A percentile compares a stretch with the other conserved stretches of the same genome.
Evolutionary conservation across 2,888 invertebrate species (phyloP).

Genomic region (Lasiommata megera): DNA sequence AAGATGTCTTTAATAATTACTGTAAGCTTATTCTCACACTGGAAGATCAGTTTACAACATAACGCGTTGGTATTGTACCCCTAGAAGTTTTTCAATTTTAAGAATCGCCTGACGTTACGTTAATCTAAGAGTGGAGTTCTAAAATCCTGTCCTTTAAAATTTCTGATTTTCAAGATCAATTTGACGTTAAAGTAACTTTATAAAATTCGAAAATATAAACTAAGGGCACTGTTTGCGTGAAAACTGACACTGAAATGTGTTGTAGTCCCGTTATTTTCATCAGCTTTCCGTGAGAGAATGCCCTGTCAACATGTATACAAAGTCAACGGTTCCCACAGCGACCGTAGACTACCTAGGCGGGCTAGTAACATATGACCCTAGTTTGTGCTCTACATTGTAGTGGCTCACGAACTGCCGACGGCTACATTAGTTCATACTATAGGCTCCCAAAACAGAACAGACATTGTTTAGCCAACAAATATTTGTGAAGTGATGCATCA

Average conservation of each 20-base stretch:
- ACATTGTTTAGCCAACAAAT: not conserved
- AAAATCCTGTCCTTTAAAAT: too few species aligned
- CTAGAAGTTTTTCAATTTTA: too few species aligned
- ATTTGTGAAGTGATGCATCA: not conserved
- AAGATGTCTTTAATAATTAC: not conserved
- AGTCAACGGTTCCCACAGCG: not conserved
- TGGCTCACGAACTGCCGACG: slow-evolving; percentile 2
- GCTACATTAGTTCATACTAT: not conserved
- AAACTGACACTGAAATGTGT: too few species aligned
- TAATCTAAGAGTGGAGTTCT: too few species aligned
- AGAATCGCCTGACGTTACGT: too few species aligned
- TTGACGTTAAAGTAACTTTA: too few species aligned
- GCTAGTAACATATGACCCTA: slow-evolving; percentile 12
- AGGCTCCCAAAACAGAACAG: not conserved
- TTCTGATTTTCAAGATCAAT: too few species aligned
- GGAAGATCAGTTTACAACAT: not conserved
- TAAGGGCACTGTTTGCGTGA: too few species aligned
- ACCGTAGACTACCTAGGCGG: not conserved
- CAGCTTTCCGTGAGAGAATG: not conserved
- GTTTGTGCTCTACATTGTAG: slow-evolving; percentile 1
- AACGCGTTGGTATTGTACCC: too few species aligned
- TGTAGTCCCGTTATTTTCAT: not conserved
- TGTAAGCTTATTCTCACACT: not conserved
- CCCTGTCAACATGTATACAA: not conserved
- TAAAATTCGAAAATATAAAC: too few species aligned